Evolutionary conservation across 2,888 invertebrate genomes (phyloP).

Genomic region (Drosophila yooni): DNA sequence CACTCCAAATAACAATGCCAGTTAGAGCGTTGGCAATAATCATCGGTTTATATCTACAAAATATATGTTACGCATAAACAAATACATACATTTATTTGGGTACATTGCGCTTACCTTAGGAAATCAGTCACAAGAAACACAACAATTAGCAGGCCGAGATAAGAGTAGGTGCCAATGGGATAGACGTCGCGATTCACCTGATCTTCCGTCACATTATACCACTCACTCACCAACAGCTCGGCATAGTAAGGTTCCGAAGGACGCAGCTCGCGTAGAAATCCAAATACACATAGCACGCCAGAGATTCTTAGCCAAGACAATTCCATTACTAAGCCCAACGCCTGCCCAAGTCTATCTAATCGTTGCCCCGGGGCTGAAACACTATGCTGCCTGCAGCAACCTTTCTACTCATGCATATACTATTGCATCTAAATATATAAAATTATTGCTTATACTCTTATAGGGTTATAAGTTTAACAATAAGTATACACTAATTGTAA

Average conservation of each 20-base stretch:
- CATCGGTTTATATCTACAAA: constrained; percentile 92
- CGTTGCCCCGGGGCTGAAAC: constrained; percentile 14
- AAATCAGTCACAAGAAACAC: constrained; percentile 94
- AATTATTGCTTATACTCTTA: constrained; percentile 55
- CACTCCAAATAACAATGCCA: constrained; percentile 90
- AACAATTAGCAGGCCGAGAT: constrained; percentile 90
- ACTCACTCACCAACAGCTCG: constrained; percentile 90
- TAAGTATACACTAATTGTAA: constrained; percentile 39
- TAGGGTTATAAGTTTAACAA: constrained; percentile 34
- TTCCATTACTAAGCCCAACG: constrained; percentile 28
- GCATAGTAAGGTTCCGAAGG: constrained; percentile 95
- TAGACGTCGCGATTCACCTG: constrained; percentile 88
- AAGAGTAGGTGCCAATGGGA: constrained; percentile 94
- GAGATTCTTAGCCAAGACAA: constrained; percentile 89
- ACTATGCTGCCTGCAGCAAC: background rate
- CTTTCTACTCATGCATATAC: background rate
- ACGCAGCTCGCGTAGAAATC: constrained; percentile 92
- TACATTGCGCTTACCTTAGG: constrained; percentile 82
- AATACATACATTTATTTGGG: background rate
- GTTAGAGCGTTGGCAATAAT: constrained; percentile 90
- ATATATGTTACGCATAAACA: background rate
- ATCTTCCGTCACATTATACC: constrained; percentile 90
- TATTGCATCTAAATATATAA: constrained; percentile 47
- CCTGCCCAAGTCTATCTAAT: constrained; percentile 45
- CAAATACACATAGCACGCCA: constrained; percentile 90